A percentile compares a stretch with the other conserved stretches of the same genome.
phyloP scores from a whole-genome alignment of 2,888 invertebrate species.

The Cataglyphis livida region DNA sequence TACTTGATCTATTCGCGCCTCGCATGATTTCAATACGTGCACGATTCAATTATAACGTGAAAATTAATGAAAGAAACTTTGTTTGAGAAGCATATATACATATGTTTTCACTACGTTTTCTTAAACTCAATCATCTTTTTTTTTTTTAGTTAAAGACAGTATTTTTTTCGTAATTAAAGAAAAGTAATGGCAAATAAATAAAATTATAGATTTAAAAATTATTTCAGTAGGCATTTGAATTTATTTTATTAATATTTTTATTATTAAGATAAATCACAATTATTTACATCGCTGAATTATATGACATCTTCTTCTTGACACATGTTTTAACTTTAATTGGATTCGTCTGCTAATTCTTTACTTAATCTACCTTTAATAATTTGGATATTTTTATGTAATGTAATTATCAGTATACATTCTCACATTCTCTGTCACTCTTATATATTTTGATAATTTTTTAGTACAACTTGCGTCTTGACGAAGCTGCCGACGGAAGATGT shows the following conservation, averaged over 20 bases:
- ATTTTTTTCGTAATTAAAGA: neutral
- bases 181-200: neutral
- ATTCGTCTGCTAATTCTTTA: neutral
- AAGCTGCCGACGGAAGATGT: constrained; percentile 72
- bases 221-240: neutral
- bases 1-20: constrained; percentile 1
- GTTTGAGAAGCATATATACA: neutral
- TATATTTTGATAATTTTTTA: constrained; percentile 46
- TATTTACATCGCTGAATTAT: neutral
- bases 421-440: neutral
- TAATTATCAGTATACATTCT: neutral
- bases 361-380: neutral
- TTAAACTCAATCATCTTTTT: neutral
- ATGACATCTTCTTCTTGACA: neutral
- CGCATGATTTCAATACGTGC: neutral
- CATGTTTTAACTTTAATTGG: neutral
- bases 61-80: neutral
- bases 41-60: neutral
- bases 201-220: constrained; percentile 11
- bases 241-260: neutral
- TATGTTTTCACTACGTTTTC: neutral
- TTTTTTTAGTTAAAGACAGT: neutral
- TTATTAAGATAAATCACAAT: neutral
- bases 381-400: neutral
- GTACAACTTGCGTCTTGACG: constrained; percentile 51